Evolutionary conservation across 2,113 vertebrate species (phyloP).

Genomic region (Enhydra lutris): DNA sequence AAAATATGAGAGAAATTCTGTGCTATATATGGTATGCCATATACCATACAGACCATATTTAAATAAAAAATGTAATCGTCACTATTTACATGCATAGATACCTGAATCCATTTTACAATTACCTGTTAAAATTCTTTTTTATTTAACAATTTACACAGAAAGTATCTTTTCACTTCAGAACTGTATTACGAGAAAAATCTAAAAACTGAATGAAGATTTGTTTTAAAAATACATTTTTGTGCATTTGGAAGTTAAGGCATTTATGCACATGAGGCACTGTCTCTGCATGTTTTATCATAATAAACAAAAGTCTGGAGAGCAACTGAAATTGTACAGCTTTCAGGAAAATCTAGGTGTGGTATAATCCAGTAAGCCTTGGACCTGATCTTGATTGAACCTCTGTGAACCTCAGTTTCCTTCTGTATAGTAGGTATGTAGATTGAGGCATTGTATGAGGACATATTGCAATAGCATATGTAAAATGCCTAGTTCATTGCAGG

Average conservation of each 20-base stretch:
- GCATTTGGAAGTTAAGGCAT: background rate
- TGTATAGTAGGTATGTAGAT: background rate
- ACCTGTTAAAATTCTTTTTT: background rate
- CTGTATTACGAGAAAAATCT: background rate
- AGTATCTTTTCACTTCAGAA: background rate
- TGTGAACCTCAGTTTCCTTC: background rate
- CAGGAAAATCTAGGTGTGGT: background rate
- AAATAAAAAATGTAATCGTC: slow-evolving; percentile 38
- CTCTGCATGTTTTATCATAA: background rate
- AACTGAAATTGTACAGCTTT: background rate
- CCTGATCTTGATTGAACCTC: background rate
- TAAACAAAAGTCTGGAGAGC: background rate
- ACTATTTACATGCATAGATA: background rate
- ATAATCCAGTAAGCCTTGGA: background rate
- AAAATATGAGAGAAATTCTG: background rate
- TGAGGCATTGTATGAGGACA: background rate
- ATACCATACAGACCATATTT: background rate
- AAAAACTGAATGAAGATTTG: background rate
- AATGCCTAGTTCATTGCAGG: background rate
- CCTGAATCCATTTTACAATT: background rate
- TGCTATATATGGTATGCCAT: background rate
- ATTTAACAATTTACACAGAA: background rate
- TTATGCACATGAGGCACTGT: background rate
- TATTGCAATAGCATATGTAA: background rate
- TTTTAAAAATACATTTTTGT: background rate